Base-by-base conservation (phyloP, 2,888 invertebrate species). In the Timema podura region DNA sequence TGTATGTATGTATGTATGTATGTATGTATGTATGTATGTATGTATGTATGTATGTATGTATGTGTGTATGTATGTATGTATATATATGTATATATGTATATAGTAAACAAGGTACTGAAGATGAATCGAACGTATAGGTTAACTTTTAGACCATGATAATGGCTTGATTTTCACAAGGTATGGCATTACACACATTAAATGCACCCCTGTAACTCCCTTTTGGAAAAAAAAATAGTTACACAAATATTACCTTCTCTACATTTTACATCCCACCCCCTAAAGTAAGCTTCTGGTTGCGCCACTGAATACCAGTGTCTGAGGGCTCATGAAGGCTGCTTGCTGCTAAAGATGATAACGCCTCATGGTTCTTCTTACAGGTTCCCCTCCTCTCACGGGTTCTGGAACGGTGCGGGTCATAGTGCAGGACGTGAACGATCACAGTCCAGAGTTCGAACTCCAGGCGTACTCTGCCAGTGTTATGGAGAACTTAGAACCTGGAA, bases 361-460 rank as follows among this genome's bases (percentile, higher is more conserved):
- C n/a, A n/a, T 51, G 54, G 54, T 51, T 51, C 54, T 51, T 51
- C 73, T 86, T 86, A 61, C 85, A 93, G 96, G 96, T 70, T 93
- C 93, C 30, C 96, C 96, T 16, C 92, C 96, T 3, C 83, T 96
- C 70, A 96, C 96, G 3, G 96, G 97, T 66, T 93, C 96, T 6
- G 96, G 96, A 54, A 91, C 93, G 66, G 92, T 98, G 1, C 88
- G 89, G 77, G 90, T 98, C 71, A 85, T 93, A 68, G 96, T 98
- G 10, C 92, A 95, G 82, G 98, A 98, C 81, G 91, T 95, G 70
- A 97, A 97, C 81, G 97, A 97, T 80, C 95, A 96, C 80, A 89
- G 90, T 75, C 97, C 97, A 0, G 89, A 91, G 76, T 97, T 97
- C 80, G 90, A 89, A 76, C 85, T 91, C 68, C 91, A 92, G 78